These are phyloP conservation scores for Fulmarus glacialis DNA, from an alignment of 2,113 vertebrate species.

Conservation along the genomic window DNA sequence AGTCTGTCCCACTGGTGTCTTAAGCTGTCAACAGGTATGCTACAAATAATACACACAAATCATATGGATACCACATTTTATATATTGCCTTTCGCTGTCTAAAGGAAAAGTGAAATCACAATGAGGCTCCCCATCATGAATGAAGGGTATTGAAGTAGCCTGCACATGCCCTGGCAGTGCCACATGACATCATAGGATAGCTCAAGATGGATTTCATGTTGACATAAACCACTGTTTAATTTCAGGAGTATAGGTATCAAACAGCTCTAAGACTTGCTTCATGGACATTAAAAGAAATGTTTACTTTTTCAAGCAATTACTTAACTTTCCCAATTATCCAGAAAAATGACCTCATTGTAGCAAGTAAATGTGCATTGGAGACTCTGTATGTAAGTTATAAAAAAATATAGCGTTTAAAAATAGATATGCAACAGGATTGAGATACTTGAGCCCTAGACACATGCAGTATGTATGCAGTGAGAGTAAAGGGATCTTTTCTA, in stretches of 20 bases:
- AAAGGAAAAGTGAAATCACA: conserved; percentile 69
- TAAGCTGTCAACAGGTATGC: conserved; percentile 45
- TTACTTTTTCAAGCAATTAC: conserved; percentile 77
- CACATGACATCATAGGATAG: conserved; percentile 70
- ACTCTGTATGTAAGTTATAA: conserved; percentile 27
- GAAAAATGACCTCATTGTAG: conserved; percentile 73
- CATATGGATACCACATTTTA: conserved; percentile 52
- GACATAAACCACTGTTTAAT: conserved; percentile 63
- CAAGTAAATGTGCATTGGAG: conserved; percentile 47
- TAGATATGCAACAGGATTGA: not conserved
- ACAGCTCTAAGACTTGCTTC: conserved; percentile 57
- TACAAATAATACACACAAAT: conserved; percentile 67
- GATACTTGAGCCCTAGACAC: not conserved
- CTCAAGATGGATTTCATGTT: conserved; percentile 70
- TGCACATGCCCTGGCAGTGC: not conserved
- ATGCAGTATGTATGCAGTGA: not conserved
- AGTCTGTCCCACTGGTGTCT: conserved; percentile 5
- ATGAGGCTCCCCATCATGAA: conserved; percentile 61
- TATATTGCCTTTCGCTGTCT: conserved; percentile 35
- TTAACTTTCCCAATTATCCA: conserved; percentile 72
- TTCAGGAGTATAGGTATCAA: conserved; percentile 60
- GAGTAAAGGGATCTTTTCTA: not conserved
- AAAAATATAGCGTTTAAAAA: conserved; percentile 45
- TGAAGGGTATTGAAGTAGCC: conserved; percentile 64
- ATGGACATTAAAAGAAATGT: conserved; percentile 65